Evolutionary conservation across 2,113 vertebrate genomes (phyloP), one percentile per base, ranked within the genome.

Genomic region (Piaya cayana): DNA sequence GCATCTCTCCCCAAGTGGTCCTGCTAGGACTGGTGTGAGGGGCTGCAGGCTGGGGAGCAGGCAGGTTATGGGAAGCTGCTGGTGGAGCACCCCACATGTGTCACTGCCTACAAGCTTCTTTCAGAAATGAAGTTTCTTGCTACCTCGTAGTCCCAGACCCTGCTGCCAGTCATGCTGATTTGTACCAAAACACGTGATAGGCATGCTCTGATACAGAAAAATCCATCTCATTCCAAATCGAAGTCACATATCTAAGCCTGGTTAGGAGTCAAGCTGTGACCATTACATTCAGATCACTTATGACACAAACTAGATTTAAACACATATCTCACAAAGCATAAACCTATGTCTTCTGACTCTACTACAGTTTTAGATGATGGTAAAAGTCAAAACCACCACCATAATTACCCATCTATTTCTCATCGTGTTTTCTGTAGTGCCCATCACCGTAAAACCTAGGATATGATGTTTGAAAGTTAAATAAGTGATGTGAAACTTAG

Each of bases 341-440:
- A 86, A 92, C 52, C 88, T 52, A 26, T 90, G 68, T 95, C 94
- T 92, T 86, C 86, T 82, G 69, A 88, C 69, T 96, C 81, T 52
- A 20, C 76, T 78, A 37, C 58, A 81, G 64, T 88, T 92, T 75
- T 56, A 86, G 85, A 86, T 92, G 82, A 93, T 90, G 52, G 88
- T 92, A 86, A 68, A 93, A 96, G 94, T 96, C 96, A 95, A 88
- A 95, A 90, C 69, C 58, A 69, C 60, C 72, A 62, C 88, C n/a
- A 4, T 96, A 97, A 96, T 97, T 96, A 96, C 92, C 95, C 90
- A 81, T 96, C 88, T 95, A 94, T 82, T 94, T 96, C 93, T 88
- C 90, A 90, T 93, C 17, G n/a, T 88, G 92, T 92, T 97, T 96
- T 93, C 93, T 86, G 80, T 92, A 94, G 93, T 95, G 95, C 77